Evolutionary conservation across 2,888 invertebrate genomes (phyloP).

Genomic region (Melolontha melolontha): DNA sequence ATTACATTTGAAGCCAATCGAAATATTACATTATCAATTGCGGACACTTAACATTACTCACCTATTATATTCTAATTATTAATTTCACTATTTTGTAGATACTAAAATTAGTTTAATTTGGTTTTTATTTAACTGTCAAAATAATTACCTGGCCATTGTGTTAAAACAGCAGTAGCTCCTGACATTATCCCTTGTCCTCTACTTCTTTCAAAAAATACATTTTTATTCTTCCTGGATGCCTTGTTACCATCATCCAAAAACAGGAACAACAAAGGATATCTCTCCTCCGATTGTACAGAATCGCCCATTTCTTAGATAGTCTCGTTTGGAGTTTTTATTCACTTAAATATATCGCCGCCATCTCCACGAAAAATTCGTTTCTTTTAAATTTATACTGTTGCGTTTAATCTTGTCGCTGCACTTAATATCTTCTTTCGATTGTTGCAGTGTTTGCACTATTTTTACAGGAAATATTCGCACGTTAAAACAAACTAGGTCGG

Average conservation of each 20-base stretch:
- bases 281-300: slow-evolving; percentile 55
- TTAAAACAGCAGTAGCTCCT: slow-evolving; percentile 62
- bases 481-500: too few relatives aligned
- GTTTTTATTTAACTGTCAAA: not conserved
- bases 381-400: too few relatives aligned
- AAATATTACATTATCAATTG: too few relatives aligned
- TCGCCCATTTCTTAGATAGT: slow-evolving; percentile 21
- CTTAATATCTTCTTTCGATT: not conserved
- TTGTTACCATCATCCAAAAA: slow-evolving; percentile 58
- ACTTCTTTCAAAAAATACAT: slow-evolving; percentile 57
- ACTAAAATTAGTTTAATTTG: too few relatives aligned
- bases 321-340: not conserved
- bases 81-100: too few relatives aligned
- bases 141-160: slow-evolving; percentile 64
- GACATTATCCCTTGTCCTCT: slow-evolving; percentile 59
- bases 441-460: too few relatives aligned
- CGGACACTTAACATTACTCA: too few relatives aligned
- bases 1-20: too few relatives aligned
- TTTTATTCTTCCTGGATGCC: slow-evolving; percentile 52
- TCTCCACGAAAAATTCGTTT: too few relatives aligned
- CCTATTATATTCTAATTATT: too few relatives aligned
- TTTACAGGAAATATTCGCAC: too few relatives aligned
- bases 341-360: not conserved
- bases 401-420: not conserved
- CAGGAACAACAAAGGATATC: slow-evolving; percentile 61